Evolutionary conservation across 2,888 invertebrate species (phyloP).

Genomic region (Dorcus parallelipipedus): DNA sequence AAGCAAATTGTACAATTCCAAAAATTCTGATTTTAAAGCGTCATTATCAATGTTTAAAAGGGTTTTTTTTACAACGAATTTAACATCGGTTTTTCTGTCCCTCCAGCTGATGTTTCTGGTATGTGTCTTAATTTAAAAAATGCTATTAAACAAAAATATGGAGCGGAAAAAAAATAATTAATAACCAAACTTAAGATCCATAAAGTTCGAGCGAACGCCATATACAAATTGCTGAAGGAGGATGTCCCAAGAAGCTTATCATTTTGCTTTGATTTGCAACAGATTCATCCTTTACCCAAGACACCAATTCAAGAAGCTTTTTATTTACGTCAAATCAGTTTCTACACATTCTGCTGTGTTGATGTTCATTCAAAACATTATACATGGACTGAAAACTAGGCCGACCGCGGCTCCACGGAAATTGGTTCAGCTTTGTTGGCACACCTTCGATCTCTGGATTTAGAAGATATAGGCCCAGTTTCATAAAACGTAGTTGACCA

Average conservation of each 20-base stretch:
- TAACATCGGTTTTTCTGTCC: conserved; percentile 8
- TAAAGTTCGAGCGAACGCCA: too few relatives aligned
- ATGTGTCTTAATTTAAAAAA: background rate
- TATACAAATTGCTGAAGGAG: too few relatives aligned
- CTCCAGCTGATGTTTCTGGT: background rate
- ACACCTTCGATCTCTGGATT: conserved; percentile 12
- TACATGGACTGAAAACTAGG: conserved; percentile 13
- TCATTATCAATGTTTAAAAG: conserved; percentile 9
- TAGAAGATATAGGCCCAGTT: conserved; percentile 8
- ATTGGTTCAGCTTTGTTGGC: conserved; percentile 13
- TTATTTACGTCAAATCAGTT: too few relatives aligned
- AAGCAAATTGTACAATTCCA: conserved; percentile 7
- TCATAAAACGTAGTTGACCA: too few relatives aligned
- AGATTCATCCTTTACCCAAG: too few relatives aligned
- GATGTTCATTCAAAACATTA: conserved; percentile 4
- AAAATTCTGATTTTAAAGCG: background rate
- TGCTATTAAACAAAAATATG: too few relatives aligned
- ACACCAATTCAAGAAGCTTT: too few relatives aligned
- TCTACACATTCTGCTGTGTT: too few relatives aligned
- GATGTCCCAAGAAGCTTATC: too few relatives aligned
- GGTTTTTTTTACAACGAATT: conserved; percentile 9
- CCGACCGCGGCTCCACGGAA: conserved; percentile 12
- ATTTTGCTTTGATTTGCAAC: too few relatives aligned
- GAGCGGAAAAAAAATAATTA: too few relatives aligned
- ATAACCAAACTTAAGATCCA: too few relatives aligned